A percentile compares a stretch with the other conserved stretches of the same genome.
Evolutionary conservation across 2,797 vertebrate species (phyloP).

Genomic region (Coreius guichenoti): DNA sequence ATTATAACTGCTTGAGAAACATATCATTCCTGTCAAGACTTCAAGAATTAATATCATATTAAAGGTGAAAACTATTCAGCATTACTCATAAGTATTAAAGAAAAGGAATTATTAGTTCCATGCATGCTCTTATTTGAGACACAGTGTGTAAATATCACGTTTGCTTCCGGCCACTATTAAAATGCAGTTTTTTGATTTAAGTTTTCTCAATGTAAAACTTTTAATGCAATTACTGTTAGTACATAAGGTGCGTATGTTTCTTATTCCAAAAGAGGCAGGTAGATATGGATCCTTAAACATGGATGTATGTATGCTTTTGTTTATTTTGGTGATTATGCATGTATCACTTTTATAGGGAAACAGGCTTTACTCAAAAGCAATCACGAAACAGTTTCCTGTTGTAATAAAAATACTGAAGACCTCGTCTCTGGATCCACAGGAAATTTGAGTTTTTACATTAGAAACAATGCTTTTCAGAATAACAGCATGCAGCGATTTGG

Average conservation of each 20-base stretch:
- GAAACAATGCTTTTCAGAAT: slow-evolving; percentile 3
- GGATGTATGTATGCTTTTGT: background rate
- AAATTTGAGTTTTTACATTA: slow-evolving; percentile 27
- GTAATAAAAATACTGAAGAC: slow-evolving; percentile 13
- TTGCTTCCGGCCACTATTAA: background rate
- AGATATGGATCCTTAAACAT: background rate
- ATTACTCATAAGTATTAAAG: background rate
- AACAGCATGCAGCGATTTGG: slow-evolving; percentile 20
- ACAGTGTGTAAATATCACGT: background rate
- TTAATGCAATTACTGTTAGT: background rate
- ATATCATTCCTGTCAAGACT: background rate
- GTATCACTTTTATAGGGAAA: background rate
- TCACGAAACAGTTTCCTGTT: background rate
- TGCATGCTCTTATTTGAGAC: background rate
- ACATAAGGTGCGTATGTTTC: background rate
- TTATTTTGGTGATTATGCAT: background rate
- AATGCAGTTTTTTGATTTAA: background rate
- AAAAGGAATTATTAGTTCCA: background rate
- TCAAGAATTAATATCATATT: background rate
- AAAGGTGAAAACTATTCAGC: background rate
- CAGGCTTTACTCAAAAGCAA: background rate
- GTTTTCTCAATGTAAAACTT: background rate
- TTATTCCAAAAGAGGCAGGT: background rate
- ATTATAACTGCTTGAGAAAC: background rate
- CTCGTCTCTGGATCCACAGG: background rate